Evolutionary conservation across 2,888 invertebrate genomes (phyloP).

Genomic region (Cheilosia vernalis): DNA sequence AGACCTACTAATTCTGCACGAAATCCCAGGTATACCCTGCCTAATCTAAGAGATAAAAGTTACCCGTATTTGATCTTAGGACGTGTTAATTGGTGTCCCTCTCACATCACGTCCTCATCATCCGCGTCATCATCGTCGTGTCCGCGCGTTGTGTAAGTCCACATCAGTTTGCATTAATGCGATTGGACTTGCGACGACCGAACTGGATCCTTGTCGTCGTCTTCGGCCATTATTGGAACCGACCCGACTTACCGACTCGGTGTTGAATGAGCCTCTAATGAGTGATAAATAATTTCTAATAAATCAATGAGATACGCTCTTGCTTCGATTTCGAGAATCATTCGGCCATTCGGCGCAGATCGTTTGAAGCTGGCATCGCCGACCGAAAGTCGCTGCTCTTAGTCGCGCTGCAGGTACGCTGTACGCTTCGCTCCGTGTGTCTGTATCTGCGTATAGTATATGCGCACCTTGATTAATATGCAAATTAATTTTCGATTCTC

Average conservation of each 20-base stretch:
- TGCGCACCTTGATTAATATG: constrained; percentile 76
- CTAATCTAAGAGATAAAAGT: constrained; percentile 73
- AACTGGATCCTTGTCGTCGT: constrained; percentile 15
- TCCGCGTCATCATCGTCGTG: constrained; percentile 41
- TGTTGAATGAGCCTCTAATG: constrained; percentile 76
- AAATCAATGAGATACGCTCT: constrained; percentile 76
- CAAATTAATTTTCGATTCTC: constrained; percentile 76
- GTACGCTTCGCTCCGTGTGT: constrained; percentile 55
- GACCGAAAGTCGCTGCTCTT: constrained; percentile 10
- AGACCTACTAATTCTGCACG: constrained; percentile 57
- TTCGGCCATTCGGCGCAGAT: constrained; percentile 37
- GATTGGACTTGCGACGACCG: constrained; percentile 58
- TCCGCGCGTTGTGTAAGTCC: constrained; percentile 70
- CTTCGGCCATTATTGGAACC: constrained; percentile 26
- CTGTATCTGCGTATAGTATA: constrained; percentile 18
- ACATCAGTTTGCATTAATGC: constrained; percentile 74
- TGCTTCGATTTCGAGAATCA: constrained; percentile 60
- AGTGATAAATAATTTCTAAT: constrained; percentile 77
- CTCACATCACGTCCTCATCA: constrained; percentile 71
- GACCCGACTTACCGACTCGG: constrained; percentile 63
- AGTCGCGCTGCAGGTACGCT: constrained; percentile 41
- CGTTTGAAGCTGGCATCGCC: constrained; percentile 59
- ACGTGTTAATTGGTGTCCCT: constrained; percentile 75
- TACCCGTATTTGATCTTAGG: constrained; percentile 75
- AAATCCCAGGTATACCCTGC: constrained; percentile 35